These are phyloP conservation scores for Pipa parva DNA, from an alignment of 2,113 vertebrate genomes.

Conservation along the genomic window DNA sequence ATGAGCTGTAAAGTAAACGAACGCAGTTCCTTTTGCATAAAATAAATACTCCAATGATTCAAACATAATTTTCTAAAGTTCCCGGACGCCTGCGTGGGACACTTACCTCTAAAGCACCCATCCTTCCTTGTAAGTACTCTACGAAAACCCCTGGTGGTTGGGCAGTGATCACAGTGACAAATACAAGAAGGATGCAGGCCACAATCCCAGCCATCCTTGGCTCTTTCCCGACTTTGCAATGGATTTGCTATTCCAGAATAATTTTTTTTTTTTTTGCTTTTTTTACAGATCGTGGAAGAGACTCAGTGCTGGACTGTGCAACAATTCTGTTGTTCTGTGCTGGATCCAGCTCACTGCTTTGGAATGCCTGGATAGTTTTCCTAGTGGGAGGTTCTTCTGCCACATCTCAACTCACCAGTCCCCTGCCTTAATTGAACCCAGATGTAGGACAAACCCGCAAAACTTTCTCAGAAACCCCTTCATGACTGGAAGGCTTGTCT, in stretches of 20 bases:
- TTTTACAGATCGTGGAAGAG: slow-evolving; percentile 38
- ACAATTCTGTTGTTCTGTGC: slow-evolving; percentile 31
- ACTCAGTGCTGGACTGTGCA: slow-evolving; percentile 44
- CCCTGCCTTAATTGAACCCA: slow-evolving; percentile 62
- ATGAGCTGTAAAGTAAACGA: too few species aligned
- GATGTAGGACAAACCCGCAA: slow-evolving; percentile 53
- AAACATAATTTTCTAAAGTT: too few species aligned
- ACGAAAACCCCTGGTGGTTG: slow-evolving; percentile 66
- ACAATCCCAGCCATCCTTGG: slow-evolving; percentile 52
- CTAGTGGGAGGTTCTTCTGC: slow-evolving; percentile 26
- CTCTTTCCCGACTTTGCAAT: slow-evolving; percentile 47
- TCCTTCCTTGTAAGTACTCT: slow-evolving; percentile 70
- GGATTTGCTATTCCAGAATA: slow-evolving; percentile 37
- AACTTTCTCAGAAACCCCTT: slow-evolving; percentile 24
- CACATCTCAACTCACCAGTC: slow-evolving; percentile 42
- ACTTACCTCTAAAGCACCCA: slow-evolving; percentile 66
- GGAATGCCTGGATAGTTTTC: slow-evolving; percentile 63
- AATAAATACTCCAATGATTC: too few species aligned
- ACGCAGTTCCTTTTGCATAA: too few species aligned
- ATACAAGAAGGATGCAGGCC: slow-evolving; percentile 35
- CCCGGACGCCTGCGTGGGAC: too few species aligned
- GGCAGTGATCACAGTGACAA: slow-evolving; percentile 35
- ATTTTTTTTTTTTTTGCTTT: slow-evolving; percentile 7
- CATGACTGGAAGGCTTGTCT: not conserved
- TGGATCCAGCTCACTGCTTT: slow-evolving; percentile 62